Percentiles rank a stretch among this genome's conserved stretches.
These are phyloP conservation scores for Dreissena rostriformis DNA, from an alignment of 1,140 invertebrate species.

Conservation along the genomic window DNA sequence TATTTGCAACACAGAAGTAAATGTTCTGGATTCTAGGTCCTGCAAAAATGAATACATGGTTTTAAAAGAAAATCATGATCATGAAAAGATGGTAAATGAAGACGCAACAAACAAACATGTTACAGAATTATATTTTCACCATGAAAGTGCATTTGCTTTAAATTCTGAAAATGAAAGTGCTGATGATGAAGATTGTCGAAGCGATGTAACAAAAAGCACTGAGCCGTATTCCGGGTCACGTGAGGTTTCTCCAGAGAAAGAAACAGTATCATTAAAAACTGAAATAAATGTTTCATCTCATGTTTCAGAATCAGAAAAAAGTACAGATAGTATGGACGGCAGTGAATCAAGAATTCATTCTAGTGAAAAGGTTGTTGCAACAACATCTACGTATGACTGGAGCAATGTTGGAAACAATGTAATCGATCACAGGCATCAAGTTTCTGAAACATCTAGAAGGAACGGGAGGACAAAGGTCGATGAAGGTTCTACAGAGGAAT, in stretches of 20 bases:
- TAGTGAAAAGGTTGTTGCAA: neutral
- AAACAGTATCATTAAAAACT: neutral
- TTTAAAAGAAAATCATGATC: too few relatives aligned
- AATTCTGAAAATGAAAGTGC: too few relatives aligned
- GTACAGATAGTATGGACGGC: neutral
- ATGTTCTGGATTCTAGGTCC: neutral
- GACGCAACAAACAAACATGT: too few relatives aligned
- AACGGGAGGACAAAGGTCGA: too few relatives aligned
- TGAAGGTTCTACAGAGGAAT: neutral
- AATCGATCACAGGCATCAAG: neutral
- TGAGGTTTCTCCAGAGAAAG: neutral
- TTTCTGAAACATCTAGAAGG: neutral
- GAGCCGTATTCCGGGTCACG: neutral
- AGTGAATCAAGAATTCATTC: neutral
- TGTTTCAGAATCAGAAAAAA: neutral
- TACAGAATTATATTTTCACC: too few relatives aligned
- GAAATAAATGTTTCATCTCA: too few relatives aligned
- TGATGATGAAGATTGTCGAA: neutral
- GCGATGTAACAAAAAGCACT: slow-evolving; percentile 5
- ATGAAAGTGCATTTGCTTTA: too few relatives aligned
- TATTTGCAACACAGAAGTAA: neutral
- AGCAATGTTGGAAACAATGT: neutral
- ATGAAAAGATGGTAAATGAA: too few relatives aligned
- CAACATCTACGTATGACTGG: neutral
- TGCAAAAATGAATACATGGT: too few relatives aligned